phyloP scores from a whole-genome alignment of 2,797 vertebrate species.

The Cyclura pinguis region DNA sequence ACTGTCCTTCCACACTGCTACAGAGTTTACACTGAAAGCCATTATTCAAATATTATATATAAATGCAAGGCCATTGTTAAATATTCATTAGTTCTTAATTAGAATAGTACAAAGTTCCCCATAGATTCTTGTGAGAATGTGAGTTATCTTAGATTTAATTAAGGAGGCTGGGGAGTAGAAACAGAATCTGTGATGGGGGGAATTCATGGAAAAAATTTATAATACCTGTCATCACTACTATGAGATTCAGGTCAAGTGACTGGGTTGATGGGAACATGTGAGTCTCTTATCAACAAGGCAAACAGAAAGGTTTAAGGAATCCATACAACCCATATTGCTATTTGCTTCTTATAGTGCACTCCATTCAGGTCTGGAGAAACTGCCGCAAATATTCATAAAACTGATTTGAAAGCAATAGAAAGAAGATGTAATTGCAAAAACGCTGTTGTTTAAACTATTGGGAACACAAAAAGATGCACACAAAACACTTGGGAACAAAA shows the following conservation, averaged over 20 bases:
- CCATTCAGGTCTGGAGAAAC: neutral
- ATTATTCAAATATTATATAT: constrained; percentile 25
- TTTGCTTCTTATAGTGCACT: fast-evolving
- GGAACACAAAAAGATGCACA: constrained; percentile 4
- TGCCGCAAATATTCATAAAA: constrained; percentile 1
- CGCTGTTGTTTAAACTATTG: constrained; percentile 11
- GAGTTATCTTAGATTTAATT: constrained; percentile 26
- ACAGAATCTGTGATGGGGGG: neutral
- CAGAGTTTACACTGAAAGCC: constrained; percentile 8
- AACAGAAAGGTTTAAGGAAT: constrained; percentile 28
- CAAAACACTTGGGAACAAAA: constrained; percentile 19
- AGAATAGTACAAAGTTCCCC: constrained; percentile 25
- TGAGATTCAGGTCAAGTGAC: neutral
- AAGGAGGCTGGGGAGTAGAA: constrained; percentile 22
- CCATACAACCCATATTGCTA: neutral
- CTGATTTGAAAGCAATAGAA: constrained; percentile 14
- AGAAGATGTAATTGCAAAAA: constrained; percentile 6
- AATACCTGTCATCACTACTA: neutral
- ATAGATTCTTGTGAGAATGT: constrained; percentile 19
- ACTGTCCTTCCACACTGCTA: neutral
- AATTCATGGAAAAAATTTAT: neutral
- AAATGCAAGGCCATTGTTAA: constrained; percentile 21
- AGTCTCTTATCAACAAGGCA: constrained; percentile 13
- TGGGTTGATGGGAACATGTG: neutral
- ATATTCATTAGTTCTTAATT: constrained; percentile 37